Base-by-base conservation (phyloP, 2,113 vertebrate species). In the Psephotus haematonotus region DNA sequence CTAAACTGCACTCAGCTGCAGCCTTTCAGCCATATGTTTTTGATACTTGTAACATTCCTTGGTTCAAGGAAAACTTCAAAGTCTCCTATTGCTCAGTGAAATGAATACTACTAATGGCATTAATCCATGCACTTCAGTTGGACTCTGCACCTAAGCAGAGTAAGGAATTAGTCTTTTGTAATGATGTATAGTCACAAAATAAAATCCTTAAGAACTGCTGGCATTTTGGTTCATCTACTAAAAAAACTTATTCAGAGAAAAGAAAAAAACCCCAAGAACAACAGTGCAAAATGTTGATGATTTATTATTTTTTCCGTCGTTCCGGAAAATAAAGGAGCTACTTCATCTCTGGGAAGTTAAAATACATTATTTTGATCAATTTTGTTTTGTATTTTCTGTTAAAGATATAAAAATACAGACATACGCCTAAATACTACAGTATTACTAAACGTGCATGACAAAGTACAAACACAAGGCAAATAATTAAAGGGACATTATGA, bases 31-130 rank as follows among this genome's bases (percentile, higher is more conserved):
- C 92, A 84, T 39, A 7, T 86, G 88, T 44, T 93, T 96, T 78
- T 95, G 69, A 94, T 95, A 93, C 47, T 93, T 50, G 4, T 27
- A 92, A 93, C 64, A 78, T 95, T 93, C 60, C 79, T 93, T 8
- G 18, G 90, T 88, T 93, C 53, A 90, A 88, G 88, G 76, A 88
- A 90, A 93, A 93, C 90, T 88, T 95, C 69, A 80, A 90, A 88
- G 85, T 44, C 82, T 64, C 15, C 82, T 83, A 63, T 67, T 77
- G 43, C 85, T 74, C 1, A 2, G 60, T 75, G 92, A 95, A 96
- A 93, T 90, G 24, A 93, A 86, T 83, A 71, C 55, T 94, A 71
- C 63, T 88, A 74, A 78, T 68, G 86, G 43, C 86, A 86, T 68
- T 88, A 88, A 86, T 70, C 63, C 43, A 27, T 6, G 18, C 64